A percentile compares a stretch with the other conserved stretches of the same genome.
phyloP scores from a whole-genome alignment of 2,797 vertebrate species.

The Alauda arvensis region DNA sequence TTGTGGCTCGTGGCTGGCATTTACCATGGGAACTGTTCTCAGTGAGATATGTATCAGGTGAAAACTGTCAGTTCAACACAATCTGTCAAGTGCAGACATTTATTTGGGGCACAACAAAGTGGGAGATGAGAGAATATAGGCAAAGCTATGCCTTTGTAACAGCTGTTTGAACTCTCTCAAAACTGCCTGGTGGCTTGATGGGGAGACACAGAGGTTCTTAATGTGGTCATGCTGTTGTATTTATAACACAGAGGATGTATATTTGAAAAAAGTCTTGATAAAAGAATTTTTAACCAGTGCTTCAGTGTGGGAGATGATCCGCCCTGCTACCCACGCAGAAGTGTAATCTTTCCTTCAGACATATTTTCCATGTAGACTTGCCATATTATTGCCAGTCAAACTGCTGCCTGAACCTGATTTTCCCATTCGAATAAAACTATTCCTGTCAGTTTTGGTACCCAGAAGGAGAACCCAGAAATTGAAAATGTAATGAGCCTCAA shows the following conservation, averaged over 20 bases:
- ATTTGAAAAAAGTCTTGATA: background rate
- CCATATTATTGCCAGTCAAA: background rate
- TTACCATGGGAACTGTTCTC: slow-evolving; percentile 2
- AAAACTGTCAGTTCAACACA: background rate
- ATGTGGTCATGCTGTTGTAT: background rate
- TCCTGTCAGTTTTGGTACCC: background rate
- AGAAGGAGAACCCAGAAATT: background rate
- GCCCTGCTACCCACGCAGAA: background rate
- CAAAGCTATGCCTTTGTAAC: background rate
- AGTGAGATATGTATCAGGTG: background rate
- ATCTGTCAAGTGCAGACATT: background rate
- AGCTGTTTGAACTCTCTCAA: background rate
- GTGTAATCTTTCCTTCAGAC: background rate
- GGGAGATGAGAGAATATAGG: background rate
- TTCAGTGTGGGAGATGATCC: background rate
- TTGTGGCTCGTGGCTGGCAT: background rate
- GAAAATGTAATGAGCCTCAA: background rate
- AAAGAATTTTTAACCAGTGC: background rate
- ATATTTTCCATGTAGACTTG: background rate
- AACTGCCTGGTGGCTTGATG: background rate
- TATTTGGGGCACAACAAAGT: background rate
- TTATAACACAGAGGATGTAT: background rate
- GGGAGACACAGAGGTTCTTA: background rate
- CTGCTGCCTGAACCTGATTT: background rate
- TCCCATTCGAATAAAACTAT: background rate